phyloP scores from a whole-genome alignment of 2,113 vertebrate genomes.

The Murina feae region DNA sequence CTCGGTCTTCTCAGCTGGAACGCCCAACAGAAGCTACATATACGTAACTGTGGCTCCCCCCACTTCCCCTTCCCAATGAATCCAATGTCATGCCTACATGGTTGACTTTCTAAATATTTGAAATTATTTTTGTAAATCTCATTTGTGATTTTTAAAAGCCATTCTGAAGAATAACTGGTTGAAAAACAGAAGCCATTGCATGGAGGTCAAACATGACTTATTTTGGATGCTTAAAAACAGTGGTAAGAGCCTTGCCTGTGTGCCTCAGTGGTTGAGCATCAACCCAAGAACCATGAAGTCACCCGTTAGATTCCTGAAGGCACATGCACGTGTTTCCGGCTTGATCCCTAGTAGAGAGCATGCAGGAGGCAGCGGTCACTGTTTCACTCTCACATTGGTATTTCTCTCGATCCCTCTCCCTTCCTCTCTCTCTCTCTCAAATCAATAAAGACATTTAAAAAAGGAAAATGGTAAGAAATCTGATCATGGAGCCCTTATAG shows the following conservation, averaged over 20 bases:
- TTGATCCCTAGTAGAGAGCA: no score
- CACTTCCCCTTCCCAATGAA: not conserved
- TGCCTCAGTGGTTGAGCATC: no score
- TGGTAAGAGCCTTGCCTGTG: not conserved
- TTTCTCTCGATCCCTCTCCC: no score
- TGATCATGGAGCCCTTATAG: not conserved
- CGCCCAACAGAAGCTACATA: not conserved
- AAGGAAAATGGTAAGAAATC: not conserved
- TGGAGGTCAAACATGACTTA: slow-evolving; percentile 45
- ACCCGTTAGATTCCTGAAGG: no score
- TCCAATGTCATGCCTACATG: not conserved
- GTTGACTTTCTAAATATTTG: slow-evolving; percentile 43
- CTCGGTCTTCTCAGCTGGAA: not conserved
- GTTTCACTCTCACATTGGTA: no score
- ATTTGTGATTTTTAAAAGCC: slow-evolving; percentile 52
- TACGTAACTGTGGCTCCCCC: not conserved
- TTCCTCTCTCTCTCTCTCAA: no score
- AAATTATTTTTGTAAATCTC: slow-evolving; percentile 15
- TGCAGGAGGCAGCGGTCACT: no score
- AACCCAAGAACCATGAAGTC: no score
- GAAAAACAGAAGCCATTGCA: not conserved
- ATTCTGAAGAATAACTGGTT: slow-evolving; percentile 55
- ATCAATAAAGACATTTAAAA: no score
- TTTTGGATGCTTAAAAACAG: no score
- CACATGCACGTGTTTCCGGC: no score